Evolutionary conservation across 2,888 invertebrate genomes (phyloP).

Genomic region (Melipona beecheii): DNA sequence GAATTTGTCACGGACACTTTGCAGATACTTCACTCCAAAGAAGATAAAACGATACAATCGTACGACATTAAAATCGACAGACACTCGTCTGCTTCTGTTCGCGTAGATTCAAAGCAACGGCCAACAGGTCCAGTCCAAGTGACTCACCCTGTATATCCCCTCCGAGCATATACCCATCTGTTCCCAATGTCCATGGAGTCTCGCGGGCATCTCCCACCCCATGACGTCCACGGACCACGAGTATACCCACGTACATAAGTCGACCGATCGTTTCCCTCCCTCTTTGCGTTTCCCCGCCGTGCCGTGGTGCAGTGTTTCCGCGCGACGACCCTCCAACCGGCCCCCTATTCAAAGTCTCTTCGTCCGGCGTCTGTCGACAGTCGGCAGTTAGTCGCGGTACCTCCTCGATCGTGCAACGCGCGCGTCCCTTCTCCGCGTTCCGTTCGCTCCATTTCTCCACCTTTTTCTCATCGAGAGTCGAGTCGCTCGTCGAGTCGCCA

Average conservation of each 20-base stretch:
- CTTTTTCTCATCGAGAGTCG: no score
- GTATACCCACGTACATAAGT: constrained; percentile 48
- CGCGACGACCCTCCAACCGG: constrained; percentile 57
- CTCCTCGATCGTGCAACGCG: constrained; percentile 45
- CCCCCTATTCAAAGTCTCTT: constrained; percentile 68
- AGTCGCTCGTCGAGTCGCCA: no score
- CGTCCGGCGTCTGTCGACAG: constrained; percentile 72
- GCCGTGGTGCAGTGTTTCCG: constrained; percentile 10
- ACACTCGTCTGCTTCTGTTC: no score
- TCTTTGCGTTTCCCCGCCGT: constrained; percentile 31
- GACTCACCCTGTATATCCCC: constrained; percentile 36
- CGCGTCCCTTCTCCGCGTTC: not conserved
- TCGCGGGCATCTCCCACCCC: constrained; percentile 55
- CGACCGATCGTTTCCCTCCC: constrained; percentile 63
- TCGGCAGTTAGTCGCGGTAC: constrained; percentile 73
- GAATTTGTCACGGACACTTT: no score
- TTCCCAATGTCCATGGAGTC: constrained; percentile 61
- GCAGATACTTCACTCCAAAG: no score
- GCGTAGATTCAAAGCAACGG: not conserved
- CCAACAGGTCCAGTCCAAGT: not conserved
- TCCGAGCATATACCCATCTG: constrained; percentile 51
- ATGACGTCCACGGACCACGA: constrained; percentile 12
- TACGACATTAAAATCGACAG: no score
- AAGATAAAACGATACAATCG: no score
- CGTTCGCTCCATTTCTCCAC: no score